Evolutionary conservation across 2,113 vertebrate genomes (phyloP).

Genomic region (Cochlearius cochlearius): DNA sequence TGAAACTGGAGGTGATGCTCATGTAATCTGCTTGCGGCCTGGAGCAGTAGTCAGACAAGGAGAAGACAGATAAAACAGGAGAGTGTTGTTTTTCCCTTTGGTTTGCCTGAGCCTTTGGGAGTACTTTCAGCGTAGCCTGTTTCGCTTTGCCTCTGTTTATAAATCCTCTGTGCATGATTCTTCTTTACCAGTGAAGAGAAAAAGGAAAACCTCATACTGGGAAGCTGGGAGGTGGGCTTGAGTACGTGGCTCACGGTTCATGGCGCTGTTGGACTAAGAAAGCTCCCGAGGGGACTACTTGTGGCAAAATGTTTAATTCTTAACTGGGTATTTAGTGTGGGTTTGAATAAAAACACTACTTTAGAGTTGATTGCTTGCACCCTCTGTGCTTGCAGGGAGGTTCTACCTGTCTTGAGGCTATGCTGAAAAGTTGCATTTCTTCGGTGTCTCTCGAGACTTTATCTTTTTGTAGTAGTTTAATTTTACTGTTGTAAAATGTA

Average conservation of each 20-base stretch:
- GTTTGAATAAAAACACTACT: background rate
- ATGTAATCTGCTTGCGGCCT: background rate
- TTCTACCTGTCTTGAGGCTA: background rate
- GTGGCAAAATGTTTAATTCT: background rate
- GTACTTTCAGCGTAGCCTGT: background rate
- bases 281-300: no score
- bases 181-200: background rate
- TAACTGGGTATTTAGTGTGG: background rate
- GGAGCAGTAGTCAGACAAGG: background rate
- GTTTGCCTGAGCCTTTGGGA: background rate
- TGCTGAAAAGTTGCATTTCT: background rate
- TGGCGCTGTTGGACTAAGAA: background rate
- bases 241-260: fast-evolving
- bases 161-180: background rate
- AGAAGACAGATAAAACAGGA: background rate
- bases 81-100: background rate
- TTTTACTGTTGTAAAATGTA: background rate
- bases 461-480: background rate
- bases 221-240: fast-evolving
- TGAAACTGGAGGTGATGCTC: background rate
- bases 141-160: background rate
- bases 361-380: fast-evolving
- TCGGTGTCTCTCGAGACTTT: background rate
- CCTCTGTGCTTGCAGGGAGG: background rate
- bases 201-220: fast-evolving